Evolutionary conservation across 2,888 invertebrate genomes (phyloP).

Genomic region (Syrphus vitripennis): DNA sequence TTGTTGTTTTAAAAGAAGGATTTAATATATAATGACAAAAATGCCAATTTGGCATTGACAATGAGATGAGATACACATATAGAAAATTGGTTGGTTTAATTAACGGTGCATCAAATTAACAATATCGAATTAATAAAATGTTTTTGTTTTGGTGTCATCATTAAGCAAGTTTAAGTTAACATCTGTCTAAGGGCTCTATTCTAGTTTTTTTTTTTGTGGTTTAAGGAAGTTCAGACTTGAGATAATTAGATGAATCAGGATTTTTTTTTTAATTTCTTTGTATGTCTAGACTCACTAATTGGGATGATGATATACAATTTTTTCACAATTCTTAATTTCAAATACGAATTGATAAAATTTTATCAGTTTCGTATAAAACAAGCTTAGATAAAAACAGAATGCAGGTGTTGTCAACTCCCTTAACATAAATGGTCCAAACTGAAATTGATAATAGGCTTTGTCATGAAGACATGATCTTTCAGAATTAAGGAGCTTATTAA

Average conservation of each 20-base stretch:
- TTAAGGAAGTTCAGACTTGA: not conserved
- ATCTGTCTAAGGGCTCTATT: not conserved
- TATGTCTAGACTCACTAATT: not conserved
- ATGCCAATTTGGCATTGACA: not conserved
- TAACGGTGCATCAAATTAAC: slow-evolving; percentile 14
- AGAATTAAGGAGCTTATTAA: too few species aligned
- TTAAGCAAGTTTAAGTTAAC: not conserved
- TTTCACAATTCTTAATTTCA: too few species aligned
- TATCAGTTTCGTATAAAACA: too few species aligned
- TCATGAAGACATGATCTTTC: too few species aligned
- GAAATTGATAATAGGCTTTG: too few species aligned
- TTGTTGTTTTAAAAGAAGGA: not conserved
- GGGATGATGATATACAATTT: not conserved
- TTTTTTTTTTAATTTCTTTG: not conserved
- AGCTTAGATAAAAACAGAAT: too few species aligned
- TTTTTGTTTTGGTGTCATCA: not conserved
- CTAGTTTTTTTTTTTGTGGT: not conserved
- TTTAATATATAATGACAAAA: not conserved
- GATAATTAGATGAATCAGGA: not conserved
- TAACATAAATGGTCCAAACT: too few species aligned
- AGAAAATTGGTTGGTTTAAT: not conserved
- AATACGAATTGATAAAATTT: too few species aligned
- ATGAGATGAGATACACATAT: not conserved
- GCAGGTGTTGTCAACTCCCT: too few species aligned
- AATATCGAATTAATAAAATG: slow-evolving; percentile 1